Conservation (phyloP, 2,888 invertebrate species). For the Zootermopsis nevadensis region DNA sequence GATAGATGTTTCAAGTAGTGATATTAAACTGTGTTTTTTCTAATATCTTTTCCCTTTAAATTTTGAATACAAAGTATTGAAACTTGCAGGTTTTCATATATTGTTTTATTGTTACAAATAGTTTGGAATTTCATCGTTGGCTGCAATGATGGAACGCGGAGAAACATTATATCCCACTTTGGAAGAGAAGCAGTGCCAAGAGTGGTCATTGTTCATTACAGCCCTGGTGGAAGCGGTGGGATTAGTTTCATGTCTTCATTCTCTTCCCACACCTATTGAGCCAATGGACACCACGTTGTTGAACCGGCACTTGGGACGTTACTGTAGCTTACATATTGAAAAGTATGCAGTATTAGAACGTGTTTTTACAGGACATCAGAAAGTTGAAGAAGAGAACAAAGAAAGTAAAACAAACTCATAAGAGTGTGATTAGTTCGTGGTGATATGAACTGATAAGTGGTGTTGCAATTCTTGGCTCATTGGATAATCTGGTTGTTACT, state of each 20-base stretch:
- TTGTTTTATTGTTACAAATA: not conserved
- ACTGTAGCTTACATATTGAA: slow-evolving; percentile 6
- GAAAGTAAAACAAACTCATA: slow-evolving; percentile 8
- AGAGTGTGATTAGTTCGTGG: not conserved
- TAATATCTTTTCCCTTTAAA: no score
- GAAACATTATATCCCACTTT: not conserved
- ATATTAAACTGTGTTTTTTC: no score
- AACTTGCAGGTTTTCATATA: not conserved
- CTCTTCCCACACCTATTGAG: slow-evolving; percentile 25
- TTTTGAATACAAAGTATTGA: not conserved
- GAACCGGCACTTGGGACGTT: slow-evolving; percentile 26
- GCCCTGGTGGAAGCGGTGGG: not conserved
- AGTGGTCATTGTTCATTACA: slow-evolving; percentile 15
- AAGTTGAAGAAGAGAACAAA: slow-evolving; percentile 12
- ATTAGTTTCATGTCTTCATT: not conserved
- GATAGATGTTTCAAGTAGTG: no score
- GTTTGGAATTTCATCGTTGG: slow-evolving; percentile 30
- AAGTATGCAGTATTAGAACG: slow-evolving; percentile 23
- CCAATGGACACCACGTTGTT: slow-evolving; percentile 3
- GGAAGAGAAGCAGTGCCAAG: slow-evolving; percentile 14
- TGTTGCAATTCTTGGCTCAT: not conserved
- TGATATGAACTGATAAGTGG: not conserved
- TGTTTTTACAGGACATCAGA: slow-evolving; percentile 5
- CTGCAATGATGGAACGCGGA: slow-evolving; percentile 22
- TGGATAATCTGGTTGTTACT: slow-evolving; percentile 1